Evolutionary conservation across 1,140 invertebrate species (phyloP).

Genomic region (Polypedilum vanderplanki): DNA sequence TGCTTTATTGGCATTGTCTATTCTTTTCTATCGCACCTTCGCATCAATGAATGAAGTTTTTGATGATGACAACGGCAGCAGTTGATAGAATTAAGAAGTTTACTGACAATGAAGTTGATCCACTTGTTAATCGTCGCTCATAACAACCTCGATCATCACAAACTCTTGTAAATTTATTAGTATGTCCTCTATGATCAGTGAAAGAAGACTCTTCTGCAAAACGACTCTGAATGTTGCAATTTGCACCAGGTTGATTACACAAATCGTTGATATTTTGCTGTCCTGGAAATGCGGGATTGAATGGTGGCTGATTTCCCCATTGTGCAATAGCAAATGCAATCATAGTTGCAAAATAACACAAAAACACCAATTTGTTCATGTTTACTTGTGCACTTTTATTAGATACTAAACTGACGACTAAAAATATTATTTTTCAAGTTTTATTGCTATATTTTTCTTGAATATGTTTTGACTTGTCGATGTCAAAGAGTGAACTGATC

Average conservation of each 20-base stretch:
- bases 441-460: background rate
- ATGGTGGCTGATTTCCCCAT: background rate
- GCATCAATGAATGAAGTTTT: background rate
- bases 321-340: background rate
- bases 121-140: background rate
- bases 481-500: slow-evolving; percentile 11
- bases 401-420: background rate
- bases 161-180: background rate
- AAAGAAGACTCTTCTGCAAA: background rate
- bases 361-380: background rate
- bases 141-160: background rate
- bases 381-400: background rate
- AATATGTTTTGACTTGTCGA: background rate
- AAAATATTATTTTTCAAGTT: background rate
- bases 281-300: background rate
- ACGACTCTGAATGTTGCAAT: slow-evolving; percentile 20
- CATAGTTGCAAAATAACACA: background rate
- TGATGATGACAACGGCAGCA: background rate
- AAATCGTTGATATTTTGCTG: background rate
- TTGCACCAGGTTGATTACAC: background rate
- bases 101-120: background rate
- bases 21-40: background rate
- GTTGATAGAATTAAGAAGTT: background rate
- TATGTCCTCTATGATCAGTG: background rate
- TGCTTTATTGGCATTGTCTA: background rate